These are phyloP conservation scores for Remorina albescens DNA, from an alignment of 2,797 vertebrate genomes.

Conservation along the genomic window DNA sequence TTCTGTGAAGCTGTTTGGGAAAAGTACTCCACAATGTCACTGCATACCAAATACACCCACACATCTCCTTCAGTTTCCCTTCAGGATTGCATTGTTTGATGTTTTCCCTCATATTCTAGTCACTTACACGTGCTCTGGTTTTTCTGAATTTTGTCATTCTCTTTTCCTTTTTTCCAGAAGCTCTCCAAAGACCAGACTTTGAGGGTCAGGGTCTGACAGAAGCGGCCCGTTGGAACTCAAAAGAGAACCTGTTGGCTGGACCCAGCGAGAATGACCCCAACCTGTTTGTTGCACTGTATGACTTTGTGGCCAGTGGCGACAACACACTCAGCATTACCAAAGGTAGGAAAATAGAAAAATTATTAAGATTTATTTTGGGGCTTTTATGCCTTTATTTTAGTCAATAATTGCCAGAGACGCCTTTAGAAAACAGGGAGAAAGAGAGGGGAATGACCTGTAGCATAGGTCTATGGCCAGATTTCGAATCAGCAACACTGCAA, in stretches of 20 bases:
- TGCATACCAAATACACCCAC: constrained; percentile 39
- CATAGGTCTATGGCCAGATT: too few relatives aligned
- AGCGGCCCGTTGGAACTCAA: constrained; percentile 98
- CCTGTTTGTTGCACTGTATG: constrained; percentile 97
- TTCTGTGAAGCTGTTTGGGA: constrained; percentile 27
- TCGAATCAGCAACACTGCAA: too few relatives aligned
- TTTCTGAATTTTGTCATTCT: not conserved
- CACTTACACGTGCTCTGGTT: constrained; percentile 14
- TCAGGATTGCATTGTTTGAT: constrained; percentile 22
- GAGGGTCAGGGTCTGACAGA: constrained; percentile 94
- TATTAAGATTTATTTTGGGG: too few relatives aligned
- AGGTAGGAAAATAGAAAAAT: constrained; percentile 81
- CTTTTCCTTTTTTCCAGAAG: constrained; percentile 85
- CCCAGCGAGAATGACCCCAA: constrained; percentile 98
- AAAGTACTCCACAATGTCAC: constrained; percentile 14
- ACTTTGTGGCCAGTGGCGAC: constrained; percentile 98
- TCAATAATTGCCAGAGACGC: too few relatives aligned
- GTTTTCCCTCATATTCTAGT: constrained; percentile 26
- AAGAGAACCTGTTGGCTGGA: constrained; percentile 96
- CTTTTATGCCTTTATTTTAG: too few relatives aligned
- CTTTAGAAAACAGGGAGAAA: too few relatives aligned
- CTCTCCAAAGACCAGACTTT: constrained; percentile 96
- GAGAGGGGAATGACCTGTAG: too few relatives aligned
- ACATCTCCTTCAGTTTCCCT: constrained; percentile 2
- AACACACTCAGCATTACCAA: constrained; percentile 99